phyloP scores from a whole-genome alignment of 2,888 invertebrate species.

The Agrotis segetum region DNA sequence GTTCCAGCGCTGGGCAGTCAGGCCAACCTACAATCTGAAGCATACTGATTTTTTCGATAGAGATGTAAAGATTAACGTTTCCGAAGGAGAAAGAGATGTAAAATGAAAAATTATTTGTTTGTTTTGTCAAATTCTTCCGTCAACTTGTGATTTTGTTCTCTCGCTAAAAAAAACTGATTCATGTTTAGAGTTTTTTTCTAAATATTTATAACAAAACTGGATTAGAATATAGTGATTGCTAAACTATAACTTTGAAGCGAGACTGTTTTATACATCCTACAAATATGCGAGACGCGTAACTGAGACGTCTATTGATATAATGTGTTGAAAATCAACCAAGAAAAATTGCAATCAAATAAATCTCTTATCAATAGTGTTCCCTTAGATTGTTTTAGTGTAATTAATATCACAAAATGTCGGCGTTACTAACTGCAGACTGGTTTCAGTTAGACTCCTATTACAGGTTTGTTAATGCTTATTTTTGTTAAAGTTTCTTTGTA shows the following conservation, averaged over 20 bases:
- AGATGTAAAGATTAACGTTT: not conserved
- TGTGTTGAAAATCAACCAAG: conserved; percentile 46
- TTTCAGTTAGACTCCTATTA: conserved; percentile 87
- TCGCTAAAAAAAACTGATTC: conserved; percentile 31
- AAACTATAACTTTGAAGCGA: not conserved
- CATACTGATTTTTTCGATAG: not conserved
- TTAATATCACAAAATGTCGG: conserved; percentile 80
- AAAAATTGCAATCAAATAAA: conserved; percentile 47
- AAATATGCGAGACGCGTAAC: not conserved
- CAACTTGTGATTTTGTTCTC: not conserved
- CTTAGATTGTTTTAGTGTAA: conserved; percentile 28
- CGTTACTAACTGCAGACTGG: conserved; percentile 87
- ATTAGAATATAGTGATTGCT: not conserved
- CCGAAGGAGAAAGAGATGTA: not conserved
- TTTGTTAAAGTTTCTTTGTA: not conserved
- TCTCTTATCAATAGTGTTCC: conserved; percentile 45
- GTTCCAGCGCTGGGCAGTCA: not conserved
- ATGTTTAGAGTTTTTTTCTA: conserved; percentile 7
- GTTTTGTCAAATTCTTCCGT: not conserved
- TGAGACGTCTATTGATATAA: not conserved
- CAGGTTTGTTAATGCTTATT: conserved; percentile 71
- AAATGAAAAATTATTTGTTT: not conserved
- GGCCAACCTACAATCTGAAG: not conserved
- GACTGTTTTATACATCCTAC: not conserved
- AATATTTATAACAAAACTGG: not conserved